These are phyloP conservation scores for Proteles cristata DNA, from an alignment of 2,113 vertebrate species.

Conservation along the genomic window DNA sequence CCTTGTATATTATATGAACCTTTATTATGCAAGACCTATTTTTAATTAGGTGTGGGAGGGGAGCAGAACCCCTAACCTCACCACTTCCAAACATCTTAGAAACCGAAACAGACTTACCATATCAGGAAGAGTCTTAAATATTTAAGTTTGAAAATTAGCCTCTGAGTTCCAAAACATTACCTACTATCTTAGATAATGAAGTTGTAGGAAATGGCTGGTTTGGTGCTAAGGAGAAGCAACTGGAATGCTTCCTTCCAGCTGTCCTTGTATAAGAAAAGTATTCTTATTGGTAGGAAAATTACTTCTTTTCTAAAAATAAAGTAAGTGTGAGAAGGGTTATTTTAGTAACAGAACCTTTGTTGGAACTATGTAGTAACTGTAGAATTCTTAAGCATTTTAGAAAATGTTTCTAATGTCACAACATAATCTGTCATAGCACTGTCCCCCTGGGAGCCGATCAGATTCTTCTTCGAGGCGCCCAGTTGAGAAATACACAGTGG, in stretches of 20 bases:
- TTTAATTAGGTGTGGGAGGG: neutral
- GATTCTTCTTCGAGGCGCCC: slow-evolving; percentile 97
- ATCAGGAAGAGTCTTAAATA: neutral
- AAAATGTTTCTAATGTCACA: slow-evolving; percentile 46
- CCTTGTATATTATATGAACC: neutral
- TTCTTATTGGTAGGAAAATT: neutral
- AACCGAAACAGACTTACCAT: slow-evolving; percentile 22
- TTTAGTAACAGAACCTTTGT: neutral
- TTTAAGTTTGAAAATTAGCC: slow-evolving; percentile 10
- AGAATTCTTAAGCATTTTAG: neutral
- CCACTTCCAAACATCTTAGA: neutral
- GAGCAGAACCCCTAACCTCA: neutral
- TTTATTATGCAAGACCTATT: slow-evolving; percentile 12
- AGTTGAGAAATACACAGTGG: slow-evolving; percentile 98
- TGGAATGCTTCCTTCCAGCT: neutral
- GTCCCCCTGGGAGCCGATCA: slow-evolving; percentile 96
- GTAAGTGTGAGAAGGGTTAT: neutral
- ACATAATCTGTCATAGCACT: slow-evolving; percentile 85
- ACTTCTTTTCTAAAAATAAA: slow-evolving; percentile 39
- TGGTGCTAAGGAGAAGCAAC: neutral
- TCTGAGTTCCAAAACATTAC: neutral
- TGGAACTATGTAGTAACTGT: neutral
- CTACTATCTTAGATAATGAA: neutral
- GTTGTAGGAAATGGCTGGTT: neutral
- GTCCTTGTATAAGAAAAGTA: slow-evolving; percentile 14